Base-by-base conservation (phyloP, 2,797 vertebrate species). In the Spinibarbus caldwelli region DNA sequence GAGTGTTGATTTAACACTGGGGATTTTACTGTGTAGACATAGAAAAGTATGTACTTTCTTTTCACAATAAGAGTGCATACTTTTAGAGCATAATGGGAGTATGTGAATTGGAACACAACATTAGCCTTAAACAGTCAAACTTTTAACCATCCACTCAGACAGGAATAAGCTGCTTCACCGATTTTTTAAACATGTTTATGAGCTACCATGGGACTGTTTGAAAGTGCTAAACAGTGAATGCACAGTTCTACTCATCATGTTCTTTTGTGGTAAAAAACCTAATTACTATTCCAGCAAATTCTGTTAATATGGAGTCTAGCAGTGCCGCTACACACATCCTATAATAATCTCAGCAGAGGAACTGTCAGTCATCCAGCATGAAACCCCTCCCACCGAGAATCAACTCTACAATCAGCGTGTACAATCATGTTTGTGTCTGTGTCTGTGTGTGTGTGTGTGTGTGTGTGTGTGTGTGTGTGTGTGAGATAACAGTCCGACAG, bases 291-390 rank as follows among this genome's bases (percentile, higher is more conserved):
- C 49, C 6, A 21, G 19, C 23, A 36, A 76, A 76, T 76, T 54
- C 31, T 8, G 21, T n/a, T 76, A 76, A 76, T 76, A 49, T 38
- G 49, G 49, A 77, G 73, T 77, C 49, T 77, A 34, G 49, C 31
- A 36, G 52, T 57, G 49, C 78, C 19, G 9, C 62, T 36, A 78
- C 62, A 78, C 34, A 67, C 41, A 75, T 86, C 84, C 78, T 52
- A 84, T 86, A 87, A 86, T 86, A 62, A 89, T 86, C 67, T 62
- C 68, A 26, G 47, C 47, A 73, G 67, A 68, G 23, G 59, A 86
- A 59, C 72, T 84, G 82, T 59, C 84, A 82, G 57, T 87, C 67
- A 79, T 81, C 57, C 78, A 86, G 72, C 47, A 75, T 23, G 66
- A 49, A 76, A 64, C 81, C 78, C 67, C 78, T 52, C 78, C 84